These are phyloP conservation scores for Scrobipalpa costella DNA, from an alignment of 2,888 invertebrate species.

Conservation along the genomic window DNA sequence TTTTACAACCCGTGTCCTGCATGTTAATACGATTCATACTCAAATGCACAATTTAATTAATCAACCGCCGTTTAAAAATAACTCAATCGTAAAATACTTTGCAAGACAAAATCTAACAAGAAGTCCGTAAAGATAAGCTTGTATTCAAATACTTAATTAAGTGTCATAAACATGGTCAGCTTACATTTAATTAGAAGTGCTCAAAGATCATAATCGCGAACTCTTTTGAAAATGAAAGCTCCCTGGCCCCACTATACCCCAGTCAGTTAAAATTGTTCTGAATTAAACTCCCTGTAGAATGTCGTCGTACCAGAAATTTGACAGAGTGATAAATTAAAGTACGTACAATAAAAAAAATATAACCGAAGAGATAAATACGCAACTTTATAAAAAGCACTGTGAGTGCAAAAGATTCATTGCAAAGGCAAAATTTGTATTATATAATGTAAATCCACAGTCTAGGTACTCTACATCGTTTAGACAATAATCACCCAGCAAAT, in stretches of 20 bases:
- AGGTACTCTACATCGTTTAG: too few species aligned
- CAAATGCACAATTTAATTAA: slow-evolving; percentile 20
- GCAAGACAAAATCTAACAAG: slow-evolving; percentile 15
- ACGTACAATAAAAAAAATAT: too few species aligned
- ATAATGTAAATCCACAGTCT: too few species aligned
- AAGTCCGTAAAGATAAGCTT: slow-evolving; percentile 19
- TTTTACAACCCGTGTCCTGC: slow-evolving; percentile 2
- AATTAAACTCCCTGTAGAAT: too few species aligned
- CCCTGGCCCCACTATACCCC: not conserved
- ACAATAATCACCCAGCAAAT: too few species aligned
- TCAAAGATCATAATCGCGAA: slow-evolving; percentile 28
- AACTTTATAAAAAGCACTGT: too few species aligned
- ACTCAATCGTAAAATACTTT: slow-evolving; percentile 19
- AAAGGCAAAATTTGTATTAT: too few species aligned
- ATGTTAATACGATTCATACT: slow-evolving; percentile 7
- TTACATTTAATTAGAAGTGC: slow-evolving; percentile 30
- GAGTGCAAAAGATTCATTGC: too few species aligned
- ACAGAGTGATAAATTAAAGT: too few species aligned
- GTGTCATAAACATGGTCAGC: slow-evolving; percentile 33
- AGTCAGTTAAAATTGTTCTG: too few species aligned
- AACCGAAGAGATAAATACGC: too few species aligned
- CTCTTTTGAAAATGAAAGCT: slow-evolving; percentile 25
- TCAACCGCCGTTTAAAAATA: slow-evolving; percentile 18
- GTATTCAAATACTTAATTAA: slow-evolving; percentile 30
- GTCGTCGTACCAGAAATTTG: too few species aligned